These are phyloP conservation scores for Bombus consobrinus DNA, from an alignment of 1,140 invertebrate species.

Conservation along the genomic window DNA sequence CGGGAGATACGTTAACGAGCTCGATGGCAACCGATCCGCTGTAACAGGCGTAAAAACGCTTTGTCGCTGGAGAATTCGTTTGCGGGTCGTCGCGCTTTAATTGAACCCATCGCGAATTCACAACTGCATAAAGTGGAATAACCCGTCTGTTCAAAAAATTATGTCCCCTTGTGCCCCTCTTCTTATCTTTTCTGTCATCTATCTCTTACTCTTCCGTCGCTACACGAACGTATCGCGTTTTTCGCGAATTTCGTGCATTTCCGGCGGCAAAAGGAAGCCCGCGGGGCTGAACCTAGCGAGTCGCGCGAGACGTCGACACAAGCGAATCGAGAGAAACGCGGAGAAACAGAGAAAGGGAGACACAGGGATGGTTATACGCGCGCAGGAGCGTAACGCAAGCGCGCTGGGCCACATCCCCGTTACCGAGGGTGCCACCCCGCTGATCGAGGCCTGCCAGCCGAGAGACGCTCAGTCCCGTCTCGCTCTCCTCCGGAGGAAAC, in stretches of 20 bases:
- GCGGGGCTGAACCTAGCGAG: neutral
- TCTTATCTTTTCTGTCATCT: too few species aligned
- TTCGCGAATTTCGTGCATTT: constrained; percentile 34
- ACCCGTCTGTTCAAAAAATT: neutral
- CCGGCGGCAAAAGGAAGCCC: constrained; percentile 3
- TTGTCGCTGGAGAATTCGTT: neutral
- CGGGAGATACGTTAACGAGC: too few species aligned
- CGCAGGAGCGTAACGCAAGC: constrained; percentile 77
- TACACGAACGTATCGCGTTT: neutral
- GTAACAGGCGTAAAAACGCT: neutral
- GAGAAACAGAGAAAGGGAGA: neutral
- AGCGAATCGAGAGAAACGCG: neutral
- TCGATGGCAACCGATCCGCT: neutral
- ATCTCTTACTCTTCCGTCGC: too few species aligned
- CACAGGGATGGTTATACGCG: constrained; percentile 61
- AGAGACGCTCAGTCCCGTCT: constrained; percentile 74
- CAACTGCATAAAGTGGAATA: neutral
- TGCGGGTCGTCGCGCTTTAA: neutral
- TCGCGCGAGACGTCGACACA: neutral
- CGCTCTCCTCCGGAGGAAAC: constrained; percentile 69
- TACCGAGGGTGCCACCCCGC: constrained; percentile 71
- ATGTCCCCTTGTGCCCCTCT: too few species aligned
- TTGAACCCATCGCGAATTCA: neutral
- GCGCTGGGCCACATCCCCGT: constrained; percentile 68
- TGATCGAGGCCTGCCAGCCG: constrained; percentile 57